A percentile compares a stretch with the other conserved stretches of the same genome.
Conservation (phyloP, 2,113 vertebrate genomes). For the Pterocles burchelli region DNA sequence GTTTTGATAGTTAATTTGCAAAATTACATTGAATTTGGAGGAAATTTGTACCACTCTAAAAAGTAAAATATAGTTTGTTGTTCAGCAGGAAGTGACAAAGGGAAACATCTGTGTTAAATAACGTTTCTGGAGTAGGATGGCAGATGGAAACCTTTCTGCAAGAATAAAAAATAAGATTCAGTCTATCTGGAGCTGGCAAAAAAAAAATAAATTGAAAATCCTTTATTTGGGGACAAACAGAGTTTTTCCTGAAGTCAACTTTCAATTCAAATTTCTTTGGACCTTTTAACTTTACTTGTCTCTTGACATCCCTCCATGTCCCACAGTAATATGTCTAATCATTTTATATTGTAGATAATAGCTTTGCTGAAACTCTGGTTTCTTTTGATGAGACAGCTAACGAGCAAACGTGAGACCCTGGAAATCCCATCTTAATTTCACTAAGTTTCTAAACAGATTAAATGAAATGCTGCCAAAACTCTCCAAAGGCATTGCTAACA, state of each 20-base stretch:
- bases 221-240: neutral
- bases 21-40: neutral
- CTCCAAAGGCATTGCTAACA: neutral
- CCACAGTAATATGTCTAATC: neutral
- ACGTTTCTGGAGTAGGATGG: neutral
- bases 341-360: neutral
- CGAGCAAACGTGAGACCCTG: neutral
- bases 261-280: neutral
- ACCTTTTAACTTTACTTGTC: neutral
- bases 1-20: neutral
- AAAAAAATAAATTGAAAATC: neutral
- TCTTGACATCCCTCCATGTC: neutral
- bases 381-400: neutral
- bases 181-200: neutral
- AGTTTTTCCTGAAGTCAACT: neutral
- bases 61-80: neutral
- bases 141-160: neutral
- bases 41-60: neutral
- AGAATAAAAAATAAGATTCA: neutral
- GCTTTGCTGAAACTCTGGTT: neutral
- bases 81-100: neutral
- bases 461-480: neutral
- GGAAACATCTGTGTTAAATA: neutral
- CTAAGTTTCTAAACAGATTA: neutral
- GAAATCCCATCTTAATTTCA: slow-evolving; percentile 30